Conservation (phyloP, 2,113 vertebrate genomes). For the Pollachius pollachius region DNA sequence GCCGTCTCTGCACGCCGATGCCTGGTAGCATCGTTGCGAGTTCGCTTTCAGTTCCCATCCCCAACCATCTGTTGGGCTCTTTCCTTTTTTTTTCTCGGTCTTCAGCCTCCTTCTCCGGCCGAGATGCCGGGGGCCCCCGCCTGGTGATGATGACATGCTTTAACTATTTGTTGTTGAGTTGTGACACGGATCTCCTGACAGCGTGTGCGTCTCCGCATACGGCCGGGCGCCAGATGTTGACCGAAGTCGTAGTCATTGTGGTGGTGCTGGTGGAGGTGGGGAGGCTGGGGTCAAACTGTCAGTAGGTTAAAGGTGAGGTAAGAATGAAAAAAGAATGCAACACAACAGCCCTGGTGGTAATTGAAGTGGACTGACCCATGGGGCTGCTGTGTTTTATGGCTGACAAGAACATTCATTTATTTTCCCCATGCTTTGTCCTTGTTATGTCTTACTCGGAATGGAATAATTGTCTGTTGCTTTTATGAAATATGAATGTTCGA, state of each 20-base stretch:
- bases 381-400: conserved; percentile 7
- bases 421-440: not conserved
- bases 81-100: not conserved
- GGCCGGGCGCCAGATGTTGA: conserved; percentile 53
- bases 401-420: not conserved
- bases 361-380: conserved; percentile 35
- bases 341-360: conserved; percentile 13
- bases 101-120: not conserved
- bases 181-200: conserved; percentile 29
- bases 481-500: conserved; percentile 15
- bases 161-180: conserved; percentile 46
- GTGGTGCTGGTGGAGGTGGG: conserved; percentile 29
- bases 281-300: conserved; percentile 54
- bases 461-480: not conserved
- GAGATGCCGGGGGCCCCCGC: conserved; percentile 29
- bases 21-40: conserved; percentile 23
- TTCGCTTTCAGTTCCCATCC: conserved; percentile 25
- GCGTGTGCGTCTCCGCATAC: conserved; percentile 17
- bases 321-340: conserved; percentile 4
- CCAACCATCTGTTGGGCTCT: conserved; percentile 39
- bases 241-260: conserved; percentile 30
- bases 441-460: conserved; percentile 4
- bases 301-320: conserved; percentile 52
- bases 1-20: conserved; percentile 28
- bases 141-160: conserved; percentile 42